Evolutionary conservation across 2,888 invertebrate species (phyloP), one percentile per base, ranked within the genome.

Genomic region (Seladonia tumulorum): DNA sequence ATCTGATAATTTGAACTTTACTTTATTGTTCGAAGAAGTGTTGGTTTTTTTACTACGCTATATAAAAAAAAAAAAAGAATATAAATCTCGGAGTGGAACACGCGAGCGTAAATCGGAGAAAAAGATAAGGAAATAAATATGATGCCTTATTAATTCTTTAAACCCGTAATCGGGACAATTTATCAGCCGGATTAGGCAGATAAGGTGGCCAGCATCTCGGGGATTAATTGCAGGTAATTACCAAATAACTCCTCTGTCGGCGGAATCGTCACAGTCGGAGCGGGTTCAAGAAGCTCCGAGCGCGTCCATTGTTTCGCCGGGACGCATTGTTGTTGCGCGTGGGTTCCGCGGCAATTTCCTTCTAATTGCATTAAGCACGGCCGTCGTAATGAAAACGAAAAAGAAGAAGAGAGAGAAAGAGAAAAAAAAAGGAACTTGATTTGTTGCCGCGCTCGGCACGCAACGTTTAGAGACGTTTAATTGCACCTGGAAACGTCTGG

Each of bases 191-290:
- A 83, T 63, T 76, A 60, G 82, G 70, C 75, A 70, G 18, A 70
- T 42, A 57, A 35, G 25, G 18, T n/a, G 66, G 3, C 5, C 66
- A n/a, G 29, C 35, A 25, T 60, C 76, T 74, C 35, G 57, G 82
- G 90, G 90, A 93, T 94, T 94, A 94, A 94, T 93, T 93, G 89
- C 90, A 92, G 93, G 92, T 93, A 94, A 94, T 94, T 94, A 93
- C 91, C 89, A 87, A 86, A 91, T 90, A 91, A 93, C 92, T 90
- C 90, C 89, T 87, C 85, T 88, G 89, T 87, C 78, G 88, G 87
- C 82, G 81, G 75, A 91, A 93, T 92, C 92, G 91, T 92, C 92
- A 91, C 89, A 89, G 82, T 73, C 83, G 68, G 83, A 83, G 83
- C 78, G 83, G 77, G 83, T 76, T 57, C 71, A 68, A 74, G 83